These are phyloP conservation scores for Scolopax rusticola DNA, from an alignment of 2,797 vertebrate genomes.

Conservation along the genomic window DNA sequence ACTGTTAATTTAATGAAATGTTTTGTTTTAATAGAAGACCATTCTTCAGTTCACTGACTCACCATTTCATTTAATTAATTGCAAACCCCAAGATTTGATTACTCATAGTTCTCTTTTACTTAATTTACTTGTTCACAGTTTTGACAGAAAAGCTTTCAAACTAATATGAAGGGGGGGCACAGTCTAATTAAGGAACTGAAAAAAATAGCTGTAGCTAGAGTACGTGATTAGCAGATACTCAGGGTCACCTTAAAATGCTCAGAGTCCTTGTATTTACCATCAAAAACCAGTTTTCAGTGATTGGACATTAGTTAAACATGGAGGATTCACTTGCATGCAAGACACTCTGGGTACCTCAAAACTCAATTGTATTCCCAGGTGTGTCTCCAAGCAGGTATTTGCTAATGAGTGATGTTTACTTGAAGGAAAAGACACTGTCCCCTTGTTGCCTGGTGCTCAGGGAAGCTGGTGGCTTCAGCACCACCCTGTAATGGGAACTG, in stretches of 20 bases:
- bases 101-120: slow-evolving; percentile 68
- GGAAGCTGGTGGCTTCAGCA: not conserved
- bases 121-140: slow-evolving; percentile 77
- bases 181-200: slow-evolving; percentile 41
- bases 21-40: slow-evolving; percentile 75
- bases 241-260: slow-evolving; percentile 22
- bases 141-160: slow-evolving; percentile 74
- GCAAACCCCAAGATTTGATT: slow-evolving; percentile 73
- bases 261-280: not conserved
- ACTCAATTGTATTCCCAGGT: too few species aligned
- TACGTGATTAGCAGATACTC: not conserved
- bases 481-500: fast-evolving
- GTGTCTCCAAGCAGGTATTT: not conserved
- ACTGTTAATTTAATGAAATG: slow-evolving; percentile 79
- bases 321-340: not conserved
- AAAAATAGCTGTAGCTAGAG: slow-evolving; percentile 16
- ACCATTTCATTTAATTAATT: slow-evolving; percentile 78
- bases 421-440: not conserved
- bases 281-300: not conserved
- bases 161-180: slow-evolving; percentile 56
- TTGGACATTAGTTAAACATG: not conserved
- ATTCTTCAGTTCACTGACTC: slow-evolving; percentile 69
- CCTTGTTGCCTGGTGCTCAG: not conserved
- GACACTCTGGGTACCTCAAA: not conserved
- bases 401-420: not conserved